Evolutionary conservation across 2,888 invertebrate species (phyloP), one percentile per base, ranked within the genome.

Genomic region (Anticlea derivata): DNA sequence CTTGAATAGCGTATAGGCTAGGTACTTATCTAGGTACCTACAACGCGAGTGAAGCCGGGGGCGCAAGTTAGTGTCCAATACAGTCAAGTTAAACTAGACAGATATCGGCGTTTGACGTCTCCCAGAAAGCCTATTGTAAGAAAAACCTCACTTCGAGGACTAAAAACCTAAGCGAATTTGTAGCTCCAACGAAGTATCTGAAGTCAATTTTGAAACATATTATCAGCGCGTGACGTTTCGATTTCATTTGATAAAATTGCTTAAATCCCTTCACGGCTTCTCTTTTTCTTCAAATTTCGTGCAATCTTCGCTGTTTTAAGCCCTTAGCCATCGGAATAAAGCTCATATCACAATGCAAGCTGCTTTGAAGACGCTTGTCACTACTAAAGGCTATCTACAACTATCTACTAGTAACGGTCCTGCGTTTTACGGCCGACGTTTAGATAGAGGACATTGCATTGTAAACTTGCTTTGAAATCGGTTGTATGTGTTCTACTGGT

Each of bases 401-500:
- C 30, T 41, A 47, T 44, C 46, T 50, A 45, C 40, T 22, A 45
- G 30, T 41, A 49, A 45, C 23, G 53, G 7, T 22, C 17, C 39
- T 49, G 43, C 33, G 39, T 24, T 53, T 50, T 50, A 53, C 39
- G 37, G 31, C 17, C 31, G 20, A 24, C 52, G 43, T 40, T 39
- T 44, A 49, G 41, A 49, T 35, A 27, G 27, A 48, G 46, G 46
- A 20, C 46, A 46, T 38, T 41, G 24, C 41, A 46, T 41, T 46
- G 34, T 55, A 44, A 44, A 44, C 38, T 35, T 35, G 23, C 34
- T 37, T 20, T 27, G 37, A 45, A 37, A 47, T 33, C 6, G 35
- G 10, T n/a, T 7, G 27, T 6, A 31, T 41, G 20, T 57, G 50
- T 51, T 50, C 37, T 34, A 50, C 35, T 24, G 55, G 39, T 63